These are phyloP conservation scores for Platynereis dumerilii DNA, from an alignment of 2,888 invertebrate species.

Conservation along the genomic window DNA sequence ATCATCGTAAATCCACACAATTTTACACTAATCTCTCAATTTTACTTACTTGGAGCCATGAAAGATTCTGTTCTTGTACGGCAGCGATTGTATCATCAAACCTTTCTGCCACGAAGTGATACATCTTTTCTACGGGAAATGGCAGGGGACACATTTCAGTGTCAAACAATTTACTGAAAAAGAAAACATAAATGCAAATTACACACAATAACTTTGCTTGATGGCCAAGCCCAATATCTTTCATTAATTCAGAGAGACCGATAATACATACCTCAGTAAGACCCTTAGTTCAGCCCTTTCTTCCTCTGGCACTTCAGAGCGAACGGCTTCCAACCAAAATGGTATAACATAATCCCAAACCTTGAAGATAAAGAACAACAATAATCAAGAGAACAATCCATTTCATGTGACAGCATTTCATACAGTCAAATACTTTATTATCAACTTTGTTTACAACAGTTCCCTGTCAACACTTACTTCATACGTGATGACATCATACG, in stretches of 20 bases:
- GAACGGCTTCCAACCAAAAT: slow-evolving; percentile 98
- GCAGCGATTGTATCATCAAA: slow-evolving; percentile 68
- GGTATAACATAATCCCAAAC: slow-evolving; percentile 98
- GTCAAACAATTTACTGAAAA: slow-evolving; percentile 88
- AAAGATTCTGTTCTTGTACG: slow-evolving; percentile 65
- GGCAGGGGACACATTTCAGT: slow-evolving; percentile 94
- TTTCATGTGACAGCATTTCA: too few species aligned
- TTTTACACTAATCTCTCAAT: too few species aligned
- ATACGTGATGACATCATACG: slow-evolving; percentile 95
- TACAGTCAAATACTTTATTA: too few species aligned
- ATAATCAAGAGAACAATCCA: not conserved
- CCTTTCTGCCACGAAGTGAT: slow-evolving; percentile 87
- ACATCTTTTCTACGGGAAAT: slow-evolving; percentile 92
- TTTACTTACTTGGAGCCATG: slow-evolving; percentile 66
- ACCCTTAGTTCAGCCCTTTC: slow-evolving; percentile 84
- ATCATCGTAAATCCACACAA: too few species aligned
- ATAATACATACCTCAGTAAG: slow-evolving; percentile 70
- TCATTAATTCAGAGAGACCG: too few species aligned
- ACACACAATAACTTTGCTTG: too few species aligned
- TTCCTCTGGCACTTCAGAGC: slow-evolving; percentile 72
- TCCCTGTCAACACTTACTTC: too few species aligned
- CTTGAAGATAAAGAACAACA: slow-evolving; percentile 46
- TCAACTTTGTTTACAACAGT: too few species aligned
- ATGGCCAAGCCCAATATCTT: too few species aligned
- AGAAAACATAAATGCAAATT: not conserved